A percentile compares a stretch with the other conserved stretches of the same genome.
Evolutionary conservation across 2,888 invertebrate genomes (phyloP).

Genomic region (Saturnia pavonia): DNA sequence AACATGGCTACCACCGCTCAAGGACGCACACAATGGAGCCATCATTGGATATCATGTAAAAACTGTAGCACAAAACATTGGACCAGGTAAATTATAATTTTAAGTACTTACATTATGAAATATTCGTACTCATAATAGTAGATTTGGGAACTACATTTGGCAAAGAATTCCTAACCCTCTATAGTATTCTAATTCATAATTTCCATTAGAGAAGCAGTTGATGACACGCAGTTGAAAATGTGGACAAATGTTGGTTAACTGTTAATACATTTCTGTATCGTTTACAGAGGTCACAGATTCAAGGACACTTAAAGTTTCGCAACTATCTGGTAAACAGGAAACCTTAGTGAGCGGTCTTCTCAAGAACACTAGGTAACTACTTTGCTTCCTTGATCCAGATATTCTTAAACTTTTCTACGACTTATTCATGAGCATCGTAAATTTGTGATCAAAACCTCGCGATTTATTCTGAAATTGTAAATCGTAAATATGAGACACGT

Average conservation of each 20-base stretch:
- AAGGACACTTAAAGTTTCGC: constrained; percentile 63
- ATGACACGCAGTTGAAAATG: not conserved
- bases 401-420: not conserved
- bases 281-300: constrained; percentile 66
- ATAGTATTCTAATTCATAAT: too few species aligned
- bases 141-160: too few species aligned
- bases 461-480: not conserved
- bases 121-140: too few species aligned
- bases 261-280: not conserved
- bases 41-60: constrained; percentile 70
- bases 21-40: constrained; percentile 67
- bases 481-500: not conserved
- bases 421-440: not conserved
- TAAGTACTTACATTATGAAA: not conserved
- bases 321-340: constrained; percentile 66
- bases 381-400: not conserved
- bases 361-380: constrained; percentile 76
- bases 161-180: too few species aligned
- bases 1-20: constrained; percentile 67
- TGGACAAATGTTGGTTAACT: not conserved
- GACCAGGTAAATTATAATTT: constrained; percentile 27
- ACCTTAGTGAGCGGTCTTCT: constrained; percentile 74
- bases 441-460: not conserved
- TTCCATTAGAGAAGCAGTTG: too few species aligned
- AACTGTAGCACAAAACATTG: constrained; percentile 65